Evolutionary conservation across 2,888 invertebrate genomes (phyloP).

Genomic region (Gymnoscelis rufifasciata): DNA sequence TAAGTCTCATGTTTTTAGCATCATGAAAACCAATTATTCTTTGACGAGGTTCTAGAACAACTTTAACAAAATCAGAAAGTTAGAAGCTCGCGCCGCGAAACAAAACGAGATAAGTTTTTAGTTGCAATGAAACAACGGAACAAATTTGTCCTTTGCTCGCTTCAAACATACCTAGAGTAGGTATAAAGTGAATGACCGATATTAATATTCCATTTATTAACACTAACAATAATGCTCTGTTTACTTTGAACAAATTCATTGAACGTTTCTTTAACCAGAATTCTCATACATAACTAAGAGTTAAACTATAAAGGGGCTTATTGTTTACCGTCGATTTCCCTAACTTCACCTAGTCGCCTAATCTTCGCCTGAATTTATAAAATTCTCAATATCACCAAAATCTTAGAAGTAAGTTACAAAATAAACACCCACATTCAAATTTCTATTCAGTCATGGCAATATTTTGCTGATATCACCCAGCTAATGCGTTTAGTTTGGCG

Average conservation of each 20-base stretch:
- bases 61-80: constrained; percentile 23
- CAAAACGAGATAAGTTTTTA: constrained; percentile 1
- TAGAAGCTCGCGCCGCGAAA: constrained; percentile 19
- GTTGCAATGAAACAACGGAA: constrained; percentile 1
- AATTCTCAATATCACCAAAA: too few species aligned
- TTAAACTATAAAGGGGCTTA: background rate
- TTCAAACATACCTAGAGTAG: too few species aligned
- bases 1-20: background rate
- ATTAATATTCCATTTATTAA: background rate
- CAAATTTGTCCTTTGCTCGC: background rate
- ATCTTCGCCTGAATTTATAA: too few species aligned
- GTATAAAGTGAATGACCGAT: background rate
- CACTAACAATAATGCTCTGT: background rate
- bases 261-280: constrained; percentile 5
- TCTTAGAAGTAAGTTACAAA: too few species aligned
- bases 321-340: too few species aligned
- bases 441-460: too few species aligned
- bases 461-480: too few species aligned
- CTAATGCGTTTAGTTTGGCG: too few species aligned
- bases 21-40: constrained; percentile 6
- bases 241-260: background rate
- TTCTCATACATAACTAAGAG: constrained; percentile 14
- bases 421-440: too few species aligned
- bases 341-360: too few species aligned
- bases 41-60: constrained; percentile 19